Conservation (phyloP, 2,888 invertebrate genomes). For the Neoitamus cyanurus region DNA sequence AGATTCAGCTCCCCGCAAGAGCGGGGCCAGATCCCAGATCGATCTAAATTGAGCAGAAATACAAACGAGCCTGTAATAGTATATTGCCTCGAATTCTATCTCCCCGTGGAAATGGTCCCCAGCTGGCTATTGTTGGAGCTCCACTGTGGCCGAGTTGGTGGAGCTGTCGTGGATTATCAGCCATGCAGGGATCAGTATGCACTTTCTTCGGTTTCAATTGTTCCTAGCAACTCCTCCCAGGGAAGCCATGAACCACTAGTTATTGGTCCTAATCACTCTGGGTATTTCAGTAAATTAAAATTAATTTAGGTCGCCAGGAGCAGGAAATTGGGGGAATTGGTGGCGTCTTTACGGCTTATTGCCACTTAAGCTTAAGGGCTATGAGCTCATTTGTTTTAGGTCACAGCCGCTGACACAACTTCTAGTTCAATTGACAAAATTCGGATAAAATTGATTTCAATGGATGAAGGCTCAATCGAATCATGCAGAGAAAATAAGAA, state of each 20-base stretch:
- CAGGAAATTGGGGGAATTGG: background rate
- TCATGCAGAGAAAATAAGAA: background rate
- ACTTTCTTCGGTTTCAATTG: background rate
- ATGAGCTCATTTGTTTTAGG: background rate
- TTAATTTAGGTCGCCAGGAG: background rate
- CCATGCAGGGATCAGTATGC: background rate
- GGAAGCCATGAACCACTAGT: background rate
- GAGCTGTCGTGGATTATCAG: background rate
- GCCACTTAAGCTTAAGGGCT: background rate
- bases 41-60: background rate
- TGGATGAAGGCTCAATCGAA: background rate
- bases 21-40: background rate
- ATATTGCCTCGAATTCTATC: background rate
- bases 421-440: background rate
- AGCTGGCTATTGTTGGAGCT: background rate
- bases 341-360: background rate
- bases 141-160: background rate
- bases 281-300: background rate
- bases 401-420: background rate
- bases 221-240: background rate
- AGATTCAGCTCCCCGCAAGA: background rate
- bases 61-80: background rate
- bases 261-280: background rate
- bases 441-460: background rate
- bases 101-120: background rate